A percentile compares a stretch with the other conserved stretches of the same genome.
These are phyloP conservation scores for Dichetophora obliterata DNA, from an alignment of 2,888 invertebrate genomes.

Conservation along the genomic window DNA sequence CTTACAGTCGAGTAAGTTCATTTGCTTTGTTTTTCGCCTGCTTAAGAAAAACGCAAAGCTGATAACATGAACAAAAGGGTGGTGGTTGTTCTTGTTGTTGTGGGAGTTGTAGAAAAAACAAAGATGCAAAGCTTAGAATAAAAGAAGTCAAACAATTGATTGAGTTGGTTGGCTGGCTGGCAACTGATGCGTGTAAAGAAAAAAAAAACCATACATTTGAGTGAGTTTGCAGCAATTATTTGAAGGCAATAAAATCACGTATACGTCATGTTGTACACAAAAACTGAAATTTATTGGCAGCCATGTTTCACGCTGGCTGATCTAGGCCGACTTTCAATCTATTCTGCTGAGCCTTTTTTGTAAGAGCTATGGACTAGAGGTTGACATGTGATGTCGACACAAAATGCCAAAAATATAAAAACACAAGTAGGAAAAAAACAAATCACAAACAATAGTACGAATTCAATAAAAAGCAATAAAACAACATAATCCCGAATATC, in stretches of 20 bases:
- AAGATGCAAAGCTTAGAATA: too few relatives aligned
- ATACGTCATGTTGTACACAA: neutral
- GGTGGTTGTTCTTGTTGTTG: too few relatives aligned
- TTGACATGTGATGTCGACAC: neutral
- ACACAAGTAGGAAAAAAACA: neutral
- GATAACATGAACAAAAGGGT: too few relatives aligned
- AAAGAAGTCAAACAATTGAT: too few relatives aligned
- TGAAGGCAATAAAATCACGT: neutral
- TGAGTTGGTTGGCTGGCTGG: too few relatives aligned
- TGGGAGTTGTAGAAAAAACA: too few relatives aligned
- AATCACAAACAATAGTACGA: neutral
- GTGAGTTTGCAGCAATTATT: neutral
- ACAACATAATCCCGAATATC: constrained; percentile 30
- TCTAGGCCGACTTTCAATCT: neutral
- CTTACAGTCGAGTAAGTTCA: too few relatives aligned
- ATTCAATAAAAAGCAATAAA: constrained; percentile 41
- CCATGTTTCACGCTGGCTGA: neutral
- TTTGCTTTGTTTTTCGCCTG: too few relatives aligned
- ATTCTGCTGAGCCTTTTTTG: neutral
- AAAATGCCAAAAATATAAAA: neutral
- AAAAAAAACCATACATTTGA: too few relatives aligned
- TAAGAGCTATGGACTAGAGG: neutral
- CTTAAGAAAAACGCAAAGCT: too few relatives aligned
- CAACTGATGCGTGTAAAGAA: too few relatives aligned
- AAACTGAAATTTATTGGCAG: neutral